Evolutionary conservation across 2,113 vertebrate species (phyloP).

Genomic region (Bufo bufo): DNA sequence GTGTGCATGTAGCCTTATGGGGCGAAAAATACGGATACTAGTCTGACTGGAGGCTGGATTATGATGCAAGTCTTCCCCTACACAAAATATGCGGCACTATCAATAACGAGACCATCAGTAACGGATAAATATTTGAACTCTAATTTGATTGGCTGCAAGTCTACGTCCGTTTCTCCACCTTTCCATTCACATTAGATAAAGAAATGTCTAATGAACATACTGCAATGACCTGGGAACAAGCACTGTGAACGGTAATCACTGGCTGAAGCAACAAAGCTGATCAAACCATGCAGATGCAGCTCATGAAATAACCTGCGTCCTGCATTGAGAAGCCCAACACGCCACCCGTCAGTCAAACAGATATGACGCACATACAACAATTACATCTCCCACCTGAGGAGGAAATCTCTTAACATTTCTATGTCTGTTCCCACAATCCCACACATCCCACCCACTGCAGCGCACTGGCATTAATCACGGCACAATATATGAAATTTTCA

Average conservation of each 20-base stretch:
- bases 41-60: too few species aligned
- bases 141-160: too few species aligned
- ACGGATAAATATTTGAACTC: too few species aligned
- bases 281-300: background rate
- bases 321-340: background rate
- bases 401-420: constrained; percentile 15
- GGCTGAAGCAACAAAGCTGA: background rate
- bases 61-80: too few species aligned
- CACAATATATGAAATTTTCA: background rate
- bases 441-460: constrained; percentile 5
- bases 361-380: constrained; percentile 30
- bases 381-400: constrained; percentile 41
- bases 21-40: too few species aligned
- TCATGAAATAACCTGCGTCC: background rate
- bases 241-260: background rate
- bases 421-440: background rate
- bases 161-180: too few species aligned
- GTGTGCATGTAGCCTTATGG: too few species aligned
- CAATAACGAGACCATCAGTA: too few species aligned
- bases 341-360: background rate
- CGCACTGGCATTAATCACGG: background rate
- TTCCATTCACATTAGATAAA: too few species aligned
- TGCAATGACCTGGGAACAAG: background rate
- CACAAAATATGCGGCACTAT: too few species aligned
- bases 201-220: background rate